Conservation (phyloP, 2,797 vertebrate genomes). For the Scolopax bukidnonensis region DNA sequence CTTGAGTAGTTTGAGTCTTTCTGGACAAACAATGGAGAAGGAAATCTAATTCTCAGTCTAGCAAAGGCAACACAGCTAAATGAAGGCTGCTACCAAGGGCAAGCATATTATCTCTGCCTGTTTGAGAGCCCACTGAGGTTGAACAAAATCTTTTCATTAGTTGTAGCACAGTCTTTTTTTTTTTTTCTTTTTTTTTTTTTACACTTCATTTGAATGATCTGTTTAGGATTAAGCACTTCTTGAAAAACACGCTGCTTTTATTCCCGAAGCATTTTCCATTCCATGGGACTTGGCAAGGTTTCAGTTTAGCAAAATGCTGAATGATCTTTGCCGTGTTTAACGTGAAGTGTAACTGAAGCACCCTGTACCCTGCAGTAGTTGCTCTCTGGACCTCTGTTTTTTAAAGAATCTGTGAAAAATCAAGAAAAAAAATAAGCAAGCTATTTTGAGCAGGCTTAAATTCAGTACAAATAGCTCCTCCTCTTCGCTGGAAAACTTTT, state of each 20-base stretch:
- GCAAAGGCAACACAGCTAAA: background rate
- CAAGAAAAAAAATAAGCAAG: background rate
- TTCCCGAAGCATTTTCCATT: background rate
- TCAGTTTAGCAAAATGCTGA: background rate
- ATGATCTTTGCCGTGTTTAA: background rate
- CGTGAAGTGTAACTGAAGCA: background rate
- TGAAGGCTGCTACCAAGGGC: background rate
- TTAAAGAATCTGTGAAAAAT: background rate
- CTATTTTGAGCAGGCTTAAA: background rate
- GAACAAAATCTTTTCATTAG: conserved; percentile 22
- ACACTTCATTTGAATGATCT: background rate
- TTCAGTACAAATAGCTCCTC: background rate
- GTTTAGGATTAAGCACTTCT: conserved; percentile 14
- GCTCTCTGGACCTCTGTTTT: background rate
- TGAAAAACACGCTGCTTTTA: conserved; percentile 17
- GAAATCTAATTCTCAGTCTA: background rate
- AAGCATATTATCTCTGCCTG: background rate
- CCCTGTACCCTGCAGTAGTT: background rate
- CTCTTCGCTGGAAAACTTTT: background rate
- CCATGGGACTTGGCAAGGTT: background rate
- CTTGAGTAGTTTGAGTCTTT: background rate
- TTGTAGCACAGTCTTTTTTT: background rate
- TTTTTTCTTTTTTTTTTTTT: background rate
- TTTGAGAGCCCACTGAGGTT: background rate
- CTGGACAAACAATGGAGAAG: background rate